These are phyloP conservation scores for Deroplatys truncata DNA, from an alignment of 2,888 invertebrate species.

Conservation along the genomic window DNA sequence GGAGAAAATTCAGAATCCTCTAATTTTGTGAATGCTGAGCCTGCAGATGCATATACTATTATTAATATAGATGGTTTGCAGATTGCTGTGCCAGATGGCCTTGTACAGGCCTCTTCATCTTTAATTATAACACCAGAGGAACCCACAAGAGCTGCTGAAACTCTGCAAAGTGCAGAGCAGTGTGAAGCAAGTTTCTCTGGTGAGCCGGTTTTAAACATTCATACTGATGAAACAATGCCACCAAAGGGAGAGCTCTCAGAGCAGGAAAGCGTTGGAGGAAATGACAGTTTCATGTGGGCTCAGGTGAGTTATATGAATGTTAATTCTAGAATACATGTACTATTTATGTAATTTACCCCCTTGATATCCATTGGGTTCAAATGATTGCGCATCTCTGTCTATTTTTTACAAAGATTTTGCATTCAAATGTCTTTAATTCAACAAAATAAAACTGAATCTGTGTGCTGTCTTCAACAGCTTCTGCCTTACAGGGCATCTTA, in stretches of 20 bases:
- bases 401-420: too few species aligned
- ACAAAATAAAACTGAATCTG: too few species aligned
- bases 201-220: slow-evolving; percentile 61
- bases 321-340: too few species aligned
- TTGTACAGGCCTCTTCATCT: not conserved
- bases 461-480: too few species aligned
- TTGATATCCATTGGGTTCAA: too few species aligned
- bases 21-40: not conserved
- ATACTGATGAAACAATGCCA: slow-evolving; percentile 84
- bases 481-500: too few species aligned
- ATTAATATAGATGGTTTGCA: slow-evolving; percentile 51
- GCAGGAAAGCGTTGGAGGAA: slow-evolving; percentile 79
- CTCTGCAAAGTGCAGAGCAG: not conserved
- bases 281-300: slow-evolving; percentile 71
- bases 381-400: too few species aligned
- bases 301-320: slow-evolving; percentile 46
- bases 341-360: too few species aligned
- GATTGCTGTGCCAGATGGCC: slow-evolving; percentile 43
- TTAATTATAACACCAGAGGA: not conserved
- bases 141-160: not conserved
- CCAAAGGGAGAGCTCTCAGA: slow-evolving; percentile 82
- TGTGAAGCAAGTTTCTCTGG: not conserved
- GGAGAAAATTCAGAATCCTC: not conserved
- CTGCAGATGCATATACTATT: slow-evolving; percentile 34
- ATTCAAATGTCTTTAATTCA: too few species aligned